These are phyloP conservation scores for Micromys minutus DNA, from an alignment of 2,113 vertebrate genomes.

Conservation along the genomic window DNA sequence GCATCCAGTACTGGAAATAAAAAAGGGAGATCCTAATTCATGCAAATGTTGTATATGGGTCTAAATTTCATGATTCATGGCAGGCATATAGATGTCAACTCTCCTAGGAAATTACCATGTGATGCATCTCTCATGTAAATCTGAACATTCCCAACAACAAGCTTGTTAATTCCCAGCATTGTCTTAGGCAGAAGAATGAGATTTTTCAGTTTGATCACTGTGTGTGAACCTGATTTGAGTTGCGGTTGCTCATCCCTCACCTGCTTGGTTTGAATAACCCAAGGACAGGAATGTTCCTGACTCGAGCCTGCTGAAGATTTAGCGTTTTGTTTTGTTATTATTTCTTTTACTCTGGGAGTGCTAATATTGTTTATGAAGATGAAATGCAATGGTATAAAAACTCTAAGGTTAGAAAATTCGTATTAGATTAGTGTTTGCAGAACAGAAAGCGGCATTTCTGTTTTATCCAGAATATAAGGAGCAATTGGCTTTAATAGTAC, in stretches of 20 bases:
- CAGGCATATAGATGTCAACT: background rate
- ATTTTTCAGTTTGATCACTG: conserved; percentile 8
- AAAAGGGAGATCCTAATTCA: background rate
- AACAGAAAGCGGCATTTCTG: conserved; percentile 34
- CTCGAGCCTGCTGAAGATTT: background rate
- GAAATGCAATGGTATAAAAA: conserved; percentile 50
- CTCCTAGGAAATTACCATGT: background rate
- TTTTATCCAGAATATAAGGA: conserved; percentile 67
- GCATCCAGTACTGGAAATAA: background rate
- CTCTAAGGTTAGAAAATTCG: conserved; percentile 45
- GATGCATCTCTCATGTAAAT: conserved; percentile 21
- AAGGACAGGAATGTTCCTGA: background rate
- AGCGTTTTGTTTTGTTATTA: conserved; percentile 30
- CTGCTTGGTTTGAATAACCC: conserved; percentile 25
- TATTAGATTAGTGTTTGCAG: conserved; percentile 54
- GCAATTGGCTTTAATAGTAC: conserved; percentile 74
- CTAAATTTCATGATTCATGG: background rate
- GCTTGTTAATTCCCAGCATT: conserved; percentile 25
- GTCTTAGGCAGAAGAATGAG: conserved; percentile 30
- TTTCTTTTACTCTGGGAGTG: conserved; percentile 10
- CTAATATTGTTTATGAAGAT: conserved; percentile 31
- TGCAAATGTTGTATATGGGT: background rate
- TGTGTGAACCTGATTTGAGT: background rate
- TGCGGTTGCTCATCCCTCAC: background rate
- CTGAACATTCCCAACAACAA: conserved; percentile 21